These are phyloP conservation scores for Eciton burchellii DNA, from an alignment of 1,140 invertebrate species.

Conservation along the genomic window DNA sequence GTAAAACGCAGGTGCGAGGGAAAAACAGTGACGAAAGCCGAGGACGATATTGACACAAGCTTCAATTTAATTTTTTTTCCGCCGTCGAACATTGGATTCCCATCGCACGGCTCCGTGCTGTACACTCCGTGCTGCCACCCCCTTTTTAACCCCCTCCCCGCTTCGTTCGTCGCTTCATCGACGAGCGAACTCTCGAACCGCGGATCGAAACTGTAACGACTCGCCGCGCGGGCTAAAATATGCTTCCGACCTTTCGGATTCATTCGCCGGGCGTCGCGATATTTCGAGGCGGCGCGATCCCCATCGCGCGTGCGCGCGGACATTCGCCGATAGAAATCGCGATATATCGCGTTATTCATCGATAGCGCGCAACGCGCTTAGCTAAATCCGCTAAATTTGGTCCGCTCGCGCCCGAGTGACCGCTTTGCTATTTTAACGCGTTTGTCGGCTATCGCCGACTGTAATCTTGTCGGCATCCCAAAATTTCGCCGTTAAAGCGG, in stretches of 20 bases:
- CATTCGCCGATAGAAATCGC: neutral
- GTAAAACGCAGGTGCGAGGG: conserved; percentile 72
- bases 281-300: conserved; percentile 51
- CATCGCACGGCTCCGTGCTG: conserved; percentile 72
- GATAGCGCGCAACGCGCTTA: conserved; percentile 14
- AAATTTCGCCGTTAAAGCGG: neutral
- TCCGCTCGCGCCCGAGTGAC: neutral
- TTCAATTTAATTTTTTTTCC: conserved; percentile 85
- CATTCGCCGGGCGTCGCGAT: conserved; percentile 60
- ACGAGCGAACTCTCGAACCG: conserved; percentile 43
- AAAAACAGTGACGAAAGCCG: conserved; percentile 80
- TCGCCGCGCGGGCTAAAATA: conserved; percentile 58
- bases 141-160: conserved; percentile 62
- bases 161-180: conserved; percentile 35
- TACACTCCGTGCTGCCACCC: conserved; percentile 56
- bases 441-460: neutral
- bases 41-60: conserved; percentile 84
- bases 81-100: conserved; percentile 82
- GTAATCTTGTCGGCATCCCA: neutral
- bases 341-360: conserved; percentile 22
- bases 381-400: conserved; percentile 30
- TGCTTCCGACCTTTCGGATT: conserved; percentile 62
- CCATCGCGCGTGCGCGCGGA: neutral
- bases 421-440: conserved; percentile 10
- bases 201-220: conserved; percentile 51